Percentiles rank a stretch among this genome's conserved stretches.
phyloP scores from a whole-genome alignment of 64 coral and sea anemone genomes.

The Stylophora pistillata region DNA sequence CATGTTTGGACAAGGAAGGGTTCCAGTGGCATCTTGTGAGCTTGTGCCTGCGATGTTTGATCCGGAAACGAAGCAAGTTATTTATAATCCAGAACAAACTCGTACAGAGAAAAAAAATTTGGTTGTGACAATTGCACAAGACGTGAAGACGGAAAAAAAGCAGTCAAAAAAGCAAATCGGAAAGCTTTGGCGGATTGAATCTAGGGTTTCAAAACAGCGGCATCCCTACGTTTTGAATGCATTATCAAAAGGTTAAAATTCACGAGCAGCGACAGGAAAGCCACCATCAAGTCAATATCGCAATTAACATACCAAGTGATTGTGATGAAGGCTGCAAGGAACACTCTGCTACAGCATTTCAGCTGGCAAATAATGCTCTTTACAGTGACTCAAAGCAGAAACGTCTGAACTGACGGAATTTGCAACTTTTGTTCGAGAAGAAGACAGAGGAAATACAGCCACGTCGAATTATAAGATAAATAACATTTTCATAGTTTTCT shows the following conservation, averaged over 20 bases:
- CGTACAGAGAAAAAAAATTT: slow-evolving; percentile 16
- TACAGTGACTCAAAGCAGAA: slow-evolving; percentile 22
- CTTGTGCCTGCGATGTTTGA: slow-evolving; percentile 32
- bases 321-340: slow-evolving; percentile 22
- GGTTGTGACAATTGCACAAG: slow-evolving; percentile 45
- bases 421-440: background rate
- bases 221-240: background rate
- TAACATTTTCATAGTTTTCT: background rate
- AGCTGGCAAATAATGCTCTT: slow-evolving; percentile 31
- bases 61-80: slow-evolving; percentile 26
- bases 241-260: slow-evolving; percentile 7
- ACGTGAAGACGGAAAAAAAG: background rate
- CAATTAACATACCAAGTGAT: background rate
- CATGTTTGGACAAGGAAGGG: background rate
- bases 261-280: background rate
- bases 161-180: slow-evolving; percentile 20
- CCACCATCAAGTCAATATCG: slow-evolving; percentile 28
- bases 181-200: slow-evolving; percentile 23
- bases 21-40: background rate
- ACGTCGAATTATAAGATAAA: background rate
- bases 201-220: background rate
- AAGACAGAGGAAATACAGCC: background rate
- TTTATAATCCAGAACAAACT: slow-evolving; percentile 4
- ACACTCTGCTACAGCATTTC: background rate
- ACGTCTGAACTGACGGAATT: background rate